phyloP scores from a whole-genome alignment of 2,113 vertebrate species.

The Columba livia region DNA sequence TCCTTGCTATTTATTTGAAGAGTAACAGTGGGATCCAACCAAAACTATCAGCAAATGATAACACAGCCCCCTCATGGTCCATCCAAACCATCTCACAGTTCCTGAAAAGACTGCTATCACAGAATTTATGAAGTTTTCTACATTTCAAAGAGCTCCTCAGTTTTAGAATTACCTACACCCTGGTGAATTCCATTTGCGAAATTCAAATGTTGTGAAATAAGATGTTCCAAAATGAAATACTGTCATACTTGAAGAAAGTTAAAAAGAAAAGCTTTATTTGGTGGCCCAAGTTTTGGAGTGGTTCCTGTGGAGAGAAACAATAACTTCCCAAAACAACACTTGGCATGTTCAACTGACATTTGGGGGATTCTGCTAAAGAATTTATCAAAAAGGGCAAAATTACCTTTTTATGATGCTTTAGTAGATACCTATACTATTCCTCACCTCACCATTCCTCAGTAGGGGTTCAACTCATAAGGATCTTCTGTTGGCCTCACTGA shows the following conservation, averaged over 20 bases:
- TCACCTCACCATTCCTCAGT: not conserved
- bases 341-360: not conserved
- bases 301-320: not conserved
- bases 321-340: not conserved
- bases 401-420: not conserved
- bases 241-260: not conserved
- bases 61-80: not conserved
- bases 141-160: not conserved
- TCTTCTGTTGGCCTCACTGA: not conserved
- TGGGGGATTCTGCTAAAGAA: not conserved
- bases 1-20: not conserved
- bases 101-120: not conserved
- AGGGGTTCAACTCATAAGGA: not conserved
- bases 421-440: not conserved
- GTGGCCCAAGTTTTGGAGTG: not conserved
- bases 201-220: not conserved
- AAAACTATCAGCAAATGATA: not conserved
- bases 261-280: not conserved
- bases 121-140: not conserved
- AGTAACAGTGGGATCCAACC: not conserved
- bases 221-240: not conserved
- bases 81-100: not conserved
- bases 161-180: not conserved
- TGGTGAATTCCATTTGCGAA: not conserved
- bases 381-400: not conserved